Evolutionary conservation across 2,797 vertebrate species (phyloP).

Genomic region (Pangasius sanitwongsei): DNA sequence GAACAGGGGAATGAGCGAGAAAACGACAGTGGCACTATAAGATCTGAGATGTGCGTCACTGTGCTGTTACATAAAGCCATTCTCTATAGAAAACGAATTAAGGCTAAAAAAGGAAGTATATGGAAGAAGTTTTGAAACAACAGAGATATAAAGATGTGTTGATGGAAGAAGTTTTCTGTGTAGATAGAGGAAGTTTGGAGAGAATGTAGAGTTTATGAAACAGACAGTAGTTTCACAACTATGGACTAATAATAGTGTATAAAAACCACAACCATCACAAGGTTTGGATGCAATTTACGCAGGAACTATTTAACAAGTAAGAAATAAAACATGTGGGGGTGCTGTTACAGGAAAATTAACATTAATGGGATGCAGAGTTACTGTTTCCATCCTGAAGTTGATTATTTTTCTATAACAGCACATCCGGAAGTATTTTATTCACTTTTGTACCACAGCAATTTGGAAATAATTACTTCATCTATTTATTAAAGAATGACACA

Average conservation of each 20-base stretch:
- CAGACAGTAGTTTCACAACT: neutral
- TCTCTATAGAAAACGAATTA: conserved; percentile 33
- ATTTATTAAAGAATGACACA: neutral
- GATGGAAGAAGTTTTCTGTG: neutral
- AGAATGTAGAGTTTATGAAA: neutral
- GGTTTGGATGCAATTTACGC: neutral
- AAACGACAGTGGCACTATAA: conserved; percentile 30
- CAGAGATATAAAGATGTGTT: neutral
- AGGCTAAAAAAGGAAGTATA: conserved; percentile 31
- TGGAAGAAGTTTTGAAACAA: neutral
- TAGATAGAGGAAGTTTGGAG: neutral
- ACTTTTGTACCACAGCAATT: neutral
- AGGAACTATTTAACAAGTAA: neutral
- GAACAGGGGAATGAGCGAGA: conserved; percentile 24
- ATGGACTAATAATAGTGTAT: neutral
- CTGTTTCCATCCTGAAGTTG: neutral
- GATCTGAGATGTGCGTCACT: conserved; percentile 39
- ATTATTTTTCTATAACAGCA: neutral
- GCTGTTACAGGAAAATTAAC: neutral
- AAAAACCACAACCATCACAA: neutral
- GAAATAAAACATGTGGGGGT: neutral
- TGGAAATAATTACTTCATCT: no score
- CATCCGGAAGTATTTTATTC: neutral
- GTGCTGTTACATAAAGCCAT: conserved; percentile 50
- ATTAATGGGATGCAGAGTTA: neutral